Evolutionary conservation across 30 jellyfish, hydroid and myxozoan genomes (phyloP).

Genomic region (Pseudorhiza aurosa): DNA sequence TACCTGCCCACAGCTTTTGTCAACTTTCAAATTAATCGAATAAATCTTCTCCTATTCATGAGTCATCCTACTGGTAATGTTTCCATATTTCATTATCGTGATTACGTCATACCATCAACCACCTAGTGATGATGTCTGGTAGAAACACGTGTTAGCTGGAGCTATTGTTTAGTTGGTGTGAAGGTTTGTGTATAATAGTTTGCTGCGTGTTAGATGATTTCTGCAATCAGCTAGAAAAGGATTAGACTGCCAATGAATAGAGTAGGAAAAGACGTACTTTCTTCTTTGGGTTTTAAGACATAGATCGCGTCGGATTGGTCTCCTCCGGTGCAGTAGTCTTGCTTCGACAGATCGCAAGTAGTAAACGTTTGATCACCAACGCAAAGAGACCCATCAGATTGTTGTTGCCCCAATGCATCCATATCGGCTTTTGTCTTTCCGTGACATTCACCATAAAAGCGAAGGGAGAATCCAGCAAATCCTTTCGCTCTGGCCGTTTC

Average conservation of each 20-base stretch:
- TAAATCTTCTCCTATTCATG: no score
- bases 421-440: slow-evolving; percentile 23
- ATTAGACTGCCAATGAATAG: neutral
- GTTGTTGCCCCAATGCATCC: neutral
- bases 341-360: neutral
- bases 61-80: no score
- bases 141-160: no score
- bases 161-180: neutral
- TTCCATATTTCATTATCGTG: no score
- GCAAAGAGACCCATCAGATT: neutral
- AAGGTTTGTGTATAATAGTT: neutral
- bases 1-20: no score
- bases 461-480: slow-evolving; percentile 38
- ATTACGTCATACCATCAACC: no score
- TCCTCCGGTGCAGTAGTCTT: slow-evolving; percentile 14
- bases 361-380: slow-evolving; percentile 9
- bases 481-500: slow-evolving; percentile 8
- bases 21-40: no score
- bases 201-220: neutral
- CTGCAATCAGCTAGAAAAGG: no score
- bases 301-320: slow-evolving; percentile 38
- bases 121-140: no score
- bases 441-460: slow-evolving; percentile 51
- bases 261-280: no score
- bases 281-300: neutral